Evolutionary conservation across 2,797 vertebrate species (phyloP), one percentile per base, ranked within the genome.

Genomic region (Carapus acus): DNA sequence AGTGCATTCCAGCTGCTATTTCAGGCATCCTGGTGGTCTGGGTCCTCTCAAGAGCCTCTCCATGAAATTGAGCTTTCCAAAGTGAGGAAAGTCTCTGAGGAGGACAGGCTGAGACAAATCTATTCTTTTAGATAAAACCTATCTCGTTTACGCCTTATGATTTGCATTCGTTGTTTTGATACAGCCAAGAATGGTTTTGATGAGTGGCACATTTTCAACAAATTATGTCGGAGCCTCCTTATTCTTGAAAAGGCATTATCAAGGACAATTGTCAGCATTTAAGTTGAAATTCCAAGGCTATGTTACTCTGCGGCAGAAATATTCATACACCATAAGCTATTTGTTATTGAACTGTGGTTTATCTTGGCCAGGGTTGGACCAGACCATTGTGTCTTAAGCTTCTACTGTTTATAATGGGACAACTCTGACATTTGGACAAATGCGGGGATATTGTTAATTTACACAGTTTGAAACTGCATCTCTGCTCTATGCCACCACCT

Each of bases 1-100:
- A 75, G 67, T 71, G 69, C 70, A 73, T 76, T 80, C 65, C 70
- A 80, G 70, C 60, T 78, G 73, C 79, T 86, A 86, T 88, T 87
- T 79, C 69, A 73, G 78, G 78, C 78, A 71, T 76, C 74, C 62
- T 63, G 54, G 59, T 65, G 67, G 62, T 62, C 65, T 31, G 48
- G 62, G 54, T 60, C 57, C 43, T 63, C 72, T 58, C 39, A 34
- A 38, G 53, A 65, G 58, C 48, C 55, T 33, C 19, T 23, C 48
- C 22, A 42, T 77, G 63, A 78, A 58, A 74, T 39, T 23, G 40
- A 60, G 52, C 70, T 78, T 71, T 76, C 43, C 41, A 49, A 65
- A 65, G 69, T 41, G 24, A 9, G 24, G 24, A 9, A 9, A 43
- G 60, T 54, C 57, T 53, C 52, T 40, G 65, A 59, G 54, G 49